A percentile compares a stretch with the other conserved stretches of the same genome.
Conservation (phyloP, 92 coral and sea anemone genomes). For the Pocillopora grandis region DNA sequence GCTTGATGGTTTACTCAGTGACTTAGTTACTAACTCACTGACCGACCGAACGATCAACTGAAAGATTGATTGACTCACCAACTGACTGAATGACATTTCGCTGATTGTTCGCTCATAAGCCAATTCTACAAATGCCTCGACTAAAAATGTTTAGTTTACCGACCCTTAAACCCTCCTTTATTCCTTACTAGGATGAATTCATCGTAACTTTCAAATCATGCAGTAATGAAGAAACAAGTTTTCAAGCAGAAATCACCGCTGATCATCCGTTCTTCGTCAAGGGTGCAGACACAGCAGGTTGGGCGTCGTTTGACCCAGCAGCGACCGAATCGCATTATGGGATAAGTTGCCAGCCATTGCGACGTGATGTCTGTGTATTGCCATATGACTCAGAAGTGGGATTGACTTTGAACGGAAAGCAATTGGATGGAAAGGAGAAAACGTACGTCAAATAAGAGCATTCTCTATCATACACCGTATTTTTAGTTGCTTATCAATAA, state of each 20-base stretch:
- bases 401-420: background rate
- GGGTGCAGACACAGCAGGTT: slow-evolving; percentile 27
- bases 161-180: background rate
- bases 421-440: background rate
- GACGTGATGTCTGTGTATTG: slow-evolving; percentile 66
- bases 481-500: too few relatives aligned
- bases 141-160: too few relatives aligned
- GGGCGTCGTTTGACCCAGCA: slow-evolving; percentile 66
- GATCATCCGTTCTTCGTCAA: slow-evolving; percentile 74
- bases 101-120: background rate
- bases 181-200: slow-evolving; percentile 35
- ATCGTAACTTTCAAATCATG: slow-evolving; percentile 63
- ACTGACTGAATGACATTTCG: too few relatives aligned
- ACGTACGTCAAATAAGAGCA: slow-evolving; percentile 11
- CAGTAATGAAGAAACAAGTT: slow-evolving; percentile 54
- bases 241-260: slow-evolving; percentile 68
- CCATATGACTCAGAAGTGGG: slow-evolving; percentile 58
- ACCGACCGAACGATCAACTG: background rate
- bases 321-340: slow-evolving; percentile 54
- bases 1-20: background rate
- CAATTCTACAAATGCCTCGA: background rate
- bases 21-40: background rate
- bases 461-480: too few relatives aligned
- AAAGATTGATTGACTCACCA: background rate
- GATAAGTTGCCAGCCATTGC: slow-evolving; percentile 59